phyloP scores from a whole-genome alignment of 2,888 invertebrate species.

The Lasiommata megera region DNA sequence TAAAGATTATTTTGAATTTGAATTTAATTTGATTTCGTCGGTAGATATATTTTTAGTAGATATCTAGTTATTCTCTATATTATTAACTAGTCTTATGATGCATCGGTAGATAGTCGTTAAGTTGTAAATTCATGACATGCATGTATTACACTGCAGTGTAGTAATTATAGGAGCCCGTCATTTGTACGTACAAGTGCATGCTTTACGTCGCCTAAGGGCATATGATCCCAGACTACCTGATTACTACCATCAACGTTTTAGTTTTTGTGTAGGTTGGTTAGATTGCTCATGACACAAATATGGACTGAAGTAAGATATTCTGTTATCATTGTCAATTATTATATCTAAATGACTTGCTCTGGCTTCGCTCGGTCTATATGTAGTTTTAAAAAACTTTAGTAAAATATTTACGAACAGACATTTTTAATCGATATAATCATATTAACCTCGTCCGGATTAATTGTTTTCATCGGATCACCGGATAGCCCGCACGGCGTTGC shows the following conservation, averaged over 20 bases:
- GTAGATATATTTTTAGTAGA: neutral
- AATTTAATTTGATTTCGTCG: no score
- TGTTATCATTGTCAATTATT: neutral
- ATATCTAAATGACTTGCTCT: no score
- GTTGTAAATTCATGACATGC: slow-evolving; percentile 26
- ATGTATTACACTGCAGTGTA: slow-evolving; percentile 18
- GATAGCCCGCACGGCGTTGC: no score
- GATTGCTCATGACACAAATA: neutral
- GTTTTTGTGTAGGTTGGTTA: neutral
- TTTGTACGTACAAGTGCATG: slow-evolving; percentile 27
- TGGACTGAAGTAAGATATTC: neutral
- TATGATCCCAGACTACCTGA: slow-evolving; percentile 23
- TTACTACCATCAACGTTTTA: neutral
- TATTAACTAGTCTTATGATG: slow-evolving; percentile 8
- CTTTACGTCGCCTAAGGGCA: slow-evolving; percentile 27
- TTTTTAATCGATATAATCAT: no score
- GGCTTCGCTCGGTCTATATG: no score
- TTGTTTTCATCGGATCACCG: no score
- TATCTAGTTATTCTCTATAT: neutral
- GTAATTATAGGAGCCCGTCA: slow-evolving; percentile 36
- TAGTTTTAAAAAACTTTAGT: no score
- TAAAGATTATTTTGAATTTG: no score
- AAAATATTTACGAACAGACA: no score
- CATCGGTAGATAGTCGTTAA: slow-evolving; percentile 20
- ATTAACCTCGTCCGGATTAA: no score